Conservation (phyloP, 2,113 vertebrate genomes). For the Cathartes aura region DNA sequence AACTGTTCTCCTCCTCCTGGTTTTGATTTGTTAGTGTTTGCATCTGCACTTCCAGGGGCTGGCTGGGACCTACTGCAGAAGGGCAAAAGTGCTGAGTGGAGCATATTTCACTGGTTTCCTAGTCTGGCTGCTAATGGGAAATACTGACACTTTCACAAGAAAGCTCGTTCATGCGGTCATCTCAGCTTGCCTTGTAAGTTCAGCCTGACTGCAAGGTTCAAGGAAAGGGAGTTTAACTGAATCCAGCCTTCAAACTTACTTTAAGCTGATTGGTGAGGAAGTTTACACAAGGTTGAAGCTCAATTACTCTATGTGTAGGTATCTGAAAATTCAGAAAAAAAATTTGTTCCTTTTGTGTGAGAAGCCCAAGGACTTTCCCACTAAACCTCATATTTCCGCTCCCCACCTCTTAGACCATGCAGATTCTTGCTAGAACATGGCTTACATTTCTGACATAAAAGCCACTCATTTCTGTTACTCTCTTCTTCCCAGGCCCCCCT, state of each 20-base stretch:
- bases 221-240: not conserved
- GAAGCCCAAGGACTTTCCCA: not conserved
- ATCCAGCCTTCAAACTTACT: not conserved
- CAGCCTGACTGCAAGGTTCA: not conserved
- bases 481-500: not conserved
- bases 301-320: not conserved
- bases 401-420: not conserved
- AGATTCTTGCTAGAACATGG: not conserved
- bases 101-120: not conserved
- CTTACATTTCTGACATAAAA: not conserved
- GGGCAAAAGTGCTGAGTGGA: not conserved
- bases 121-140: not conserved
- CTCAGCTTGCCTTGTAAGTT: not conserved
- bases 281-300: not conserved
- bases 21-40: not conserved
- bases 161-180: accelerated
- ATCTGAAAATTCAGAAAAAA: not conserved
- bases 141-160: not conserved
- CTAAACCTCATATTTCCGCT: not conserved
- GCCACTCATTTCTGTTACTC: accelerated
- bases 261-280: not conserved
- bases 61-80: not conserved
- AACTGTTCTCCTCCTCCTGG: not conserved
- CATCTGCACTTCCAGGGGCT: not conserved
- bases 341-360: not conserved